Conservation (phyloP, 2,888 invertebrate genomes). For the Watsonalla cultraria region DNA sequence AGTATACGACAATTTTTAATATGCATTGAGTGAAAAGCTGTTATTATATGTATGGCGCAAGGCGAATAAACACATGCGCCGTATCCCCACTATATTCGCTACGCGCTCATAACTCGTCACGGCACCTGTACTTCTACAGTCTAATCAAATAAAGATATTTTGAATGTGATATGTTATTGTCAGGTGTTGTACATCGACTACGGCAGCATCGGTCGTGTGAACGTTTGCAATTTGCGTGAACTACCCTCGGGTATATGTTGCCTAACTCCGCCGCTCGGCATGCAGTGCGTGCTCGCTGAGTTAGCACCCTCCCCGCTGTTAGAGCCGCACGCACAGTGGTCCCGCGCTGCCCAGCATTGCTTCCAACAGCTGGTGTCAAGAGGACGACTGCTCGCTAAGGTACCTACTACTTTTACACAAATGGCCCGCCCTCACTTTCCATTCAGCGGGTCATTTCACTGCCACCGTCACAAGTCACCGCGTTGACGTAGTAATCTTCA, state of each 20-base stretch:
- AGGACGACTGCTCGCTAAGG: conserved; percentile 67
- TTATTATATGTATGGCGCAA: no score
- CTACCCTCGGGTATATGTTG: conserved; percentile 40
- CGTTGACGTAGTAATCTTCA: no score
- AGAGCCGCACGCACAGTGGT: conserved; percentile 81
- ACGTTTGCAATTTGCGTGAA: conserved; percentile 59
- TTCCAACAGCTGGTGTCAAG: conserved; percentile 56
- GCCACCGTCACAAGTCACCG: no score
- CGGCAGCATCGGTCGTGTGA: conserved; percentile 80
- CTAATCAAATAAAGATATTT: no score
- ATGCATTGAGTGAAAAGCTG: no score
- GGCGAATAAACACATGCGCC: no score
- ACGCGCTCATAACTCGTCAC: no score
- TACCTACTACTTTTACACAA: conserved; percentile 16
- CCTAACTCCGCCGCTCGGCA: conserved; percentile 64
- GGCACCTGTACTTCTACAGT: no score
- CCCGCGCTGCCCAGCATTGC: conserved; percentile 77
- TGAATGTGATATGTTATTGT: conserved; percentile 12
- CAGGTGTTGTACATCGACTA: conserved; percentile 89
- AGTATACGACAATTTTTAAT: no score
- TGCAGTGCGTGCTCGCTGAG: conserved; percentile 85
- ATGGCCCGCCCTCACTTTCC: no score
- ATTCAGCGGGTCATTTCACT: no score
- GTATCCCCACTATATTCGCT: no score
- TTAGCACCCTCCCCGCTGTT: conserved; percentile 82